Evolutionary conservation across 2,113 vertebrate species (phyloP).

Genomic region (Solea senegalensis): DNA sequence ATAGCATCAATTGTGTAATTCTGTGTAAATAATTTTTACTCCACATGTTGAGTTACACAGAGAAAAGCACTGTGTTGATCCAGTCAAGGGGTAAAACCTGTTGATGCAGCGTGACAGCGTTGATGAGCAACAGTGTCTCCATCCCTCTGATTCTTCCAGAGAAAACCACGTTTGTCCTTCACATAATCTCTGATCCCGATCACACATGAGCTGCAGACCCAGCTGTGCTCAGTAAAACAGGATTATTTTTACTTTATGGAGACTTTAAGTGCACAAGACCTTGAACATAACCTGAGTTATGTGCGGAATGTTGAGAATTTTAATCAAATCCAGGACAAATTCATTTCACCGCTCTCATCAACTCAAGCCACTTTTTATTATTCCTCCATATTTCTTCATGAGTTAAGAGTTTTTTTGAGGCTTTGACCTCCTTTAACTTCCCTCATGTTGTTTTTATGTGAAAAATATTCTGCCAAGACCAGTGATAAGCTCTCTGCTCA

Average conservation of each 20-base stretch:
- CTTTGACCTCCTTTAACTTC: not conserved
- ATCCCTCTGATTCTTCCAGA: slow-evolving; percentile 27
- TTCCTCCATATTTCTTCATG: no score
- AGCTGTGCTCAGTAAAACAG: slow-evolving; percentile 75
- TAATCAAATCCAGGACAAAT: slow-evolving; percentile 80
- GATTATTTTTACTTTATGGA: slow-evolving; percentile 82
- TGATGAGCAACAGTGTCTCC: no score
- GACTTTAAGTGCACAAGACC: slow-evolving; percentile 75
- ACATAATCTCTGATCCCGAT: slow-evolving; percentile 51
- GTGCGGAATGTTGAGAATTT: slow-evolving; percentile 82
- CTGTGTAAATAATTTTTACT: slow-evolving; percentile 23
- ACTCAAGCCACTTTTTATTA: slow-evolving; percentile 20
- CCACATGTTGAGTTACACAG: slow-evolving; percentile 18
- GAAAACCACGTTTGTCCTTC: slow-evolving; percentile 41
- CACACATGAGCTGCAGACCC: slow-evolving; percentile 47
- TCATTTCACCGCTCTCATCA: slow-evolving; percentile 53
- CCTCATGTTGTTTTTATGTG: no score
- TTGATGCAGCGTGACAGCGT: slow-evolving; percentile 21
- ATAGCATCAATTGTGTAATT: not conserved
- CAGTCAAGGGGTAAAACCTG: slow-evolving; percentile 55
- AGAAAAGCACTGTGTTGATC: not conserved
- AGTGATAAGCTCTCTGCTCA: not conserved
- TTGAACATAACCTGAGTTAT: slow-evolving; percentile 75
- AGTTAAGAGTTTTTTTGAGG: slow-evolving; percentile 13
- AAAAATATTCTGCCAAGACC: slow-evolving; percentile 2